Base-by-base conservation (phyloP, 2,113 vertebrate genomes). In the Seriola aureovittata region DNA sequence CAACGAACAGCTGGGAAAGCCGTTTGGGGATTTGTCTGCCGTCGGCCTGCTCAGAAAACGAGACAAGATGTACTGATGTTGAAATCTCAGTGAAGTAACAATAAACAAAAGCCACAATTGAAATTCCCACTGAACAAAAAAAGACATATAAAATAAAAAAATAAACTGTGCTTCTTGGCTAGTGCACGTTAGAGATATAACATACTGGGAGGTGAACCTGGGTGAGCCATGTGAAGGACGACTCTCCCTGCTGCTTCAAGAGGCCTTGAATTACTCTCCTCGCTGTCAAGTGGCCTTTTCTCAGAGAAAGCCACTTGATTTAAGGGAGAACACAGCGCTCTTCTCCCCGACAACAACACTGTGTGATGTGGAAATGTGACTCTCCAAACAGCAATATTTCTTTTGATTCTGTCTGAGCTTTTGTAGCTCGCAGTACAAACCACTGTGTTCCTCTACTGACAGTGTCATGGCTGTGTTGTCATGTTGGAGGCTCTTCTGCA, bases 301-400 rank as follows among this genome's bases (percentile, higher is more conserved):
- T 21, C 23, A 34, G 21, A 7, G 55, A 84, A 48, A 48, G 70
- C 8, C 46, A 29, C 76, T 79, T 71, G 67, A 82, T 71, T 65
- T 17, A 69, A 68, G 55, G 38, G 38, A 38, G 38, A 29, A 38
- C 55, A 73, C 55, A 0, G 40, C 16, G 13, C 1, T 38, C 40
- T 52, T 21, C 65, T 32, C 29, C 21, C 19, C 19, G 32, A 62
- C 71, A 54, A 54, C 46, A 38, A 23, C 42, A n/a, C 16, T 10
- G 1, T 6, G 40, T 34, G 3, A 7, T 32, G n/a, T 21, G 38
- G 19, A 25, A 40, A 16, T 50, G 58, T 38, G 59, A 2, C 7
- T 50, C 48, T 19, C 7, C 17, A 19, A 6, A 50, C 17, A 50
- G 48, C 16, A 19, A 5, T 4, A 60, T 17, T 17, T 16, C 14